Conservation (phyloP, 1,140 invertebrate genomes). For the Cotesia typhae region DNA sequence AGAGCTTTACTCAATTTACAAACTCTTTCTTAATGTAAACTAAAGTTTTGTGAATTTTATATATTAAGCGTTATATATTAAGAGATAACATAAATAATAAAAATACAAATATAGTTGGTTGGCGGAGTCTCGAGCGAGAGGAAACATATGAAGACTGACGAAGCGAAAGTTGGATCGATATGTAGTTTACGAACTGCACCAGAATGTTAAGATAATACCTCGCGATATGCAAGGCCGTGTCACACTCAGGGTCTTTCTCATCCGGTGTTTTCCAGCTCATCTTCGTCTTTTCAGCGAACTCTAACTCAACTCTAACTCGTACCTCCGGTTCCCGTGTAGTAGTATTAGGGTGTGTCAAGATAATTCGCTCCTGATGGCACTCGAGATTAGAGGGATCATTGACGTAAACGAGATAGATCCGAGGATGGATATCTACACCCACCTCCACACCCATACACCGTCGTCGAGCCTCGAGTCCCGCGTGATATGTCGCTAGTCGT, state of each 20-base stretch:
- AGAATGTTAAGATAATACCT: slow-evolving; percentile 31
- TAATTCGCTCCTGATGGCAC: slow-evolving; percentile 32
- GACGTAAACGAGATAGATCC: slow-evolving; percentile 22
- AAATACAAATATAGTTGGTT: neutral
- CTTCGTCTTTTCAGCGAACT: too few species aligned
- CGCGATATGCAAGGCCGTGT: slow-evolving; percentile 7
- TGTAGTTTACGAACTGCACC: slow-evolving; percentile 21
- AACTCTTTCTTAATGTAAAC: too few species aligned
- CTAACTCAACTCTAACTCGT: too few species aligned
- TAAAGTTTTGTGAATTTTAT: too few species aligned
- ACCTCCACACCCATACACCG: neutral
- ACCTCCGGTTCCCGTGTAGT: too few species aligned
- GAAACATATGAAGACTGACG: neutral
- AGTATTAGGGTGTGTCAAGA: slow-evolving; percentile 10
- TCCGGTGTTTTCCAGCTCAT: neutral
- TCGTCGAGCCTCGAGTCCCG: neutral
- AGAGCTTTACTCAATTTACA: too few species aligned
- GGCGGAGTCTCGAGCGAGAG: neutral
- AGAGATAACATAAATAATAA: too few species aligned
- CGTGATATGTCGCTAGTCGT: too few species aligned
- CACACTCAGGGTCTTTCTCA: neutral
- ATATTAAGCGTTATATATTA: too few species aligned
- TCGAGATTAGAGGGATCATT: slow-evolving; percentile 31
- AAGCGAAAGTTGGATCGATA: slow-evolving; percentile 20
- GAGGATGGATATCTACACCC: neutral